phyloP scores from a whole-genome alignment of 2,888 invertebrate genomes.

The Adelphocoris suturalis region DNA sequence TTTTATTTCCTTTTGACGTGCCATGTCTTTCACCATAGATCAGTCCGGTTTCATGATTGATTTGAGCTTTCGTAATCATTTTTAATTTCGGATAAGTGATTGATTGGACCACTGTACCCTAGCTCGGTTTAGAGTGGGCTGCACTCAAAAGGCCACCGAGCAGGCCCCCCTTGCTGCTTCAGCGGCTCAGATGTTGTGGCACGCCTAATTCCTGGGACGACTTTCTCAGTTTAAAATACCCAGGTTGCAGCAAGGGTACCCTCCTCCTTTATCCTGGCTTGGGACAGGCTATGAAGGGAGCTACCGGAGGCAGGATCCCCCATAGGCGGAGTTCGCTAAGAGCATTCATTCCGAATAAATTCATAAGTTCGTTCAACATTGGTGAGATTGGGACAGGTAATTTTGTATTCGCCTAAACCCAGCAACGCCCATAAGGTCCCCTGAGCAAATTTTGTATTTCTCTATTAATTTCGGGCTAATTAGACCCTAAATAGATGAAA shows the following conservation, averaged over 20 bases:
- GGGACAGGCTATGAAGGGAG: neutral
- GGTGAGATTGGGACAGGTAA: no score
- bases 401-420: no score
- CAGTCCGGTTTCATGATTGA: neutral
- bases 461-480: no score
- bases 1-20: neutral
- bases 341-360: no score
- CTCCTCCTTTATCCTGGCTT: constrained; percentile 1
- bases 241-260: neutral
- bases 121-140: neutral
- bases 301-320: neutral
- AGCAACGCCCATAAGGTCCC: no score
- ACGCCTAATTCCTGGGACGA: neutral
- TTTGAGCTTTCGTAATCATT: neutral
- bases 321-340: neutral
- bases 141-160: neutral
- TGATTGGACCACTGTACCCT: no score
- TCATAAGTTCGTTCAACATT: no score
- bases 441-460: no score
- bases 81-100: neutral
- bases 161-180: neutral
- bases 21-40: neutral
- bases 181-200: neutral
- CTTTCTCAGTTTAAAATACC: no score
- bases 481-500: no score